Percentiles rank a stretch among this genome's conserved stretches.
Conservation (phyloP, 2,113 vertebrate genomes). For the Gymnorhina tibicen region DNA sequence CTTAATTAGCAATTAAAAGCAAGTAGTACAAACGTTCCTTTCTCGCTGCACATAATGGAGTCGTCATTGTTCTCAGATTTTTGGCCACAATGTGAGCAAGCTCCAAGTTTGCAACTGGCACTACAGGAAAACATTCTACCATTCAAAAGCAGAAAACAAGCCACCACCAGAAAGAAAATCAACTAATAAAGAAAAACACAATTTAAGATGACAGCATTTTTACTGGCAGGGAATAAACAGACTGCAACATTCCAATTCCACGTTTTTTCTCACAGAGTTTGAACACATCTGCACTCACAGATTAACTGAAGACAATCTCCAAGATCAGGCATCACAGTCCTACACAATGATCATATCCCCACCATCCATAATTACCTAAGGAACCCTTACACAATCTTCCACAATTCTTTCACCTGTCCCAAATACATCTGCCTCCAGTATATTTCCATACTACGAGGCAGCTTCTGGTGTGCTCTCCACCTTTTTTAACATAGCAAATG, state of each 20-base stretch:
- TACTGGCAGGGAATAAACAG: not conserved
- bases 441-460: not conserved
- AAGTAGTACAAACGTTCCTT: conserved; percentile 35
- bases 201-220: not conserved
- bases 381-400: not conserved
- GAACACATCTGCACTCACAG: not conserved
- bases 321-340: not conserved
- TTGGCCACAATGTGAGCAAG: not conserved
- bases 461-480: not conserved
- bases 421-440: not conserved
- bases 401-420: not conserved
- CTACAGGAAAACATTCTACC: conserved; percentile 14
- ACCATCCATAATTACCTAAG: not conserved
- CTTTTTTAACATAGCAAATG: not conserved
- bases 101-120: conserved; percentile 10
- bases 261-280: not conserved
- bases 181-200: not conserved
- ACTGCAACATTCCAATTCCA: not conserved
- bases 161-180: not conserved
- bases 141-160: conserved; percentile 7
- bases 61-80: not conserved
- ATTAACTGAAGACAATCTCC: not conserved
- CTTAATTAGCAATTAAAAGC: conserved; percentile 53
- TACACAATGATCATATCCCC: not conserved
- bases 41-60: conserved; percentile 34